Base-by-base conservation (phyloP, 2,888 invertebrate species). In the Lycaena phlaeas region DNA sequence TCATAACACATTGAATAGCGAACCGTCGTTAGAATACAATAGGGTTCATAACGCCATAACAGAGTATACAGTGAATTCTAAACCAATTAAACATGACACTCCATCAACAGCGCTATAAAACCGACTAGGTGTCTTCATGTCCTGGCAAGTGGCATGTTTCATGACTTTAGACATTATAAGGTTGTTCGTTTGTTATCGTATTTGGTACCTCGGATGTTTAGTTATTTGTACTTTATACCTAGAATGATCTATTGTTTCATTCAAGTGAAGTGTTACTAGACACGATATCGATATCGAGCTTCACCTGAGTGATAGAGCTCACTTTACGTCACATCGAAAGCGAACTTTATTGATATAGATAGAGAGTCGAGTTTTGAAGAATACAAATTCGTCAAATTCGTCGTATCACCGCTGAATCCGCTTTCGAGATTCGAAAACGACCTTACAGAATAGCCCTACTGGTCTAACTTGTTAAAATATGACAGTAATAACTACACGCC, bases 201-300 rank as follows among this genome's bases (percentile, higher is more conserved):
- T 43, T 46, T n/a, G 50, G 51, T 59, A 56, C 51, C 54, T 53
- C 53, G 54, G 50, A 50, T 66, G 68, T 53, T 59, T 54, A 45
- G 48, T 46, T 45, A 36, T 34, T 37, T 50, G 46, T 49, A 54
- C 49, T 42, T 68, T 41, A 40, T 43, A n/a, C n/a, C n/a, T n/a
- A 70, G 76, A 76, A 78, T 79, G 71, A 54, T 53, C 71, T 64
- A 77, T 79, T 78, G 77, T 77, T 57, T 60, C 38, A 14, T 34
- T n/a, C n/a, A n/a, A n/a, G n/a, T n/a, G n/a, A n/a, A n/a, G n/a
- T n/a, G n/a, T n/a, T n/a, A n/a, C n/a, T n/a, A n/a, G n/a, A n/a
- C n/a, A n/a, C n/a, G n/a, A n/a, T n/a, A n/a, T n/a, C n/a, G n/a
- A n/a, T n/a, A n/a, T n/a, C n/a, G n/a, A n/a, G n/a, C n/a, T n/a